Base-by-base conservation (phyloP, 2,797 vertebrate genomes). In the Hoplostethus atlanticus region DNA sequence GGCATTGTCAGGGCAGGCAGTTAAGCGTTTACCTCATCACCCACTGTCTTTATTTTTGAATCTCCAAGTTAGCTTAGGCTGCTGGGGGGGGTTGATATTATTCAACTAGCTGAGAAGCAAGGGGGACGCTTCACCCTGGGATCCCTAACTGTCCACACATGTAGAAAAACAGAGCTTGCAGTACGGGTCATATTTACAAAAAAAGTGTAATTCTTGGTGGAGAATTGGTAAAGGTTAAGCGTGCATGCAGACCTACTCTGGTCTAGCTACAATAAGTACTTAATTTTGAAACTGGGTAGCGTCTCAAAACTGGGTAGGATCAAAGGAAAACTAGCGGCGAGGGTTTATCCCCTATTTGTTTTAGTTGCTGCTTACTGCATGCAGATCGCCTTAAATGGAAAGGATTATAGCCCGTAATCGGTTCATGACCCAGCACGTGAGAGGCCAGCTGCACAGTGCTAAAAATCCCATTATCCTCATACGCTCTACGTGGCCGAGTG, bases 321-420 rank as follows among this genome's bases (percentile, higher is more conserved):
- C 21, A 75, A 74, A 79, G 67, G 60, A 57, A 85, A 91, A 71
- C 61, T 52, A 70, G 60, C 21, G n/a, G 36, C 57, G 52, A 76
- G 54, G 77, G 51, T 84, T 87, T 82, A 84, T 83, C 53, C 69
- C 9, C 53, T 82, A 63, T 76, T 75, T 73, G 77, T 86, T 83
- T 79, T 85, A 70, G 61, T 64, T 25, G 21, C 76, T 71, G 62
- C 77, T 76, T 76, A 77, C 80, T 64, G 64, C 68, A 61, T 75
- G 55, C 81, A 70, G 80, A 71, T 85, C 13, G 15, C 74, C 84
- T 86, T 86, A 84, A 86, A 89, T 67, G 75, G 69, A 86, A 73
- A 84, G 91, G 90, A 92, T 94, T 93, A 91, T 69, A 86, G 84
- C 55, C 73, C 83, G 77, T 93, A 92, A 94, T 94, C 87, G 72